phyloP scores from a whole-genome alignment of 2,113 vertebrate species.

The Talpa occidentalis region DNA sequence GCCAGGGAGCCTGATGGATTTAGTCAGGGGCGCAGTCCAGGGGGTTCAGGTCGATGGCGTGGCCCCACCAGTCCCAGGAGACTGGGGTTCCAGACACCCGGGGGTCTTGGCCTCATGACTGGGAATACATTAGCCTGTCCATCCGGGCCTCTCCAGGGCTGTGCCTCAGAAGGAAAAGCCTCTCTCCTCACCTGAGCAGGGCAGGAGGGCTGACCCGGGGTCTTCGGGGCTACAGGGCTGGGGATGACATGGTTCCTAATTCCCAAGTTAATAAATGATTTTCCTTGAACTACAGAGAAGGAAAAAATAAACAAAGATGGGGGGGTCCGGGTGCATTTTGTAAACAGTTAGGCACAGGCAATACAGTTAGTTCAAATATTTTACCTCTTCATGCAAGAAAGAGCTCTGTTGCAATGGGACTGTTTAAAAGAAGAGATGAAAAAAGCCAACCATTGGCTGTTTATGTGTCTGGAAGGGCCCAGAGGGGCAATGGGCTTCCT shows the following conservation, averaged over 20 bases:
- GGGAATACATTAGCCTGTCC: conserved; percentile 90
- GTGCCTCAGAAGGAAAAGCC: not conserved
- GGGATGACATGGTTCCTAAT: conserved; percentile 22
- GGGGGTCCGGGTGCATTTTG: conserved; percentile 25
- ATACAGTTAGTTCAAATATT: conserved; percentile 38
- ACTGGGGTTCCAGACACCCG: conserved; percentile 81
- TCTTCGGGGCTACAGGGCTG: not conserved
- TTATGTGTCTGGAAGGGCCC: conserved; percentile 27
- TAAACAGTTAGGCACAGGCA: conserved; percentile 54
- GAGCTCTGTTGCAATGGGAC: not conserved
- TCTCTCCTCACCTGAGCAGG: not conserved
- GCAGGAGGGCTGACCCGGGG: not conserved
- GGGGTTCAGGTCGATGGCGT: conserved; percentile 91
- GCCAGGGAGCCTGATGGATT: conserved; percentile 91
- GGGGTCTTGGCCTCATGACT: conserved; percentile 88
- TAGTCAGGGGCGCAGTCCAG: conserved; percentile 85
- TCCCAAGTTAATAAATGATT: conserved; percentile 75
- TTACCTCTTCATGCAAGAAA: conserved; percentile 34
- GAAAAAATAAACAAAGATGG: conserved; percentile 62
- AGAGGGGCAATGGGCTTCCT: conserved; percentile 13
- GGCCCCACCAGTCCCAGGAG: conserved; percentile 82
- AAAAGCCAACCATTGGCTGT: conserved; percentile 26
- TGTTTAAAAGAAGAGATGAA: conserved; percentile 21
- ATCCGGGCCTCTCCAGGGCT: conserved; percentile 57
- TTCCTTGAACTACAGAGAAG: conserved; percentile 68